Evolutionary conservation across 2,797 vertebrate species (phyloP).

Genomic region (Iguana delicatissima): DNA sequence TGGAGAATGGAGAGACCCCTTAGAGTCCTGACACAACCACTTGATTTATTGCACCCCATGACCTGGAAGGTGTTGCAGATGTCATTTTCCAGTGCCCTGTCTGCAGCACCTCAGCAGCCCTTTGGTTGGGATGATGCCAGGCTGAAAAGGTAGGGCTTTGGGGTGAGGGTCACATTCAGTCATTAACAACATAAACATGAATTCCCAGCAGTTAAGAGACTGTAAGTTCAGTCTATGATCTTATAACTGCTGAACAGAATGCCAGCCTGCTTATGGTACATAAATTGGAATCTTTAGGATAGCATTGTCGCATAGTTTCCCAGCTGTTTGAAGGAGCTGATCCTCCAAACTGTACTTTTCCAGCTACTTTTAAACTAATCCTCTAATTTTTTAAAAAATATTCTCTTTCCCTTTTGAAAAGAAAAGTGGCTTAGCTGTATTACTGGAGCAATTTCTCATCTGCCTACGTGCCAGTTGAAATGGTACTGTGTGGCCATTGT

Average conservation of each 20-base stretch:
- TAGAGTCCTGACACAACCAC: too few relatives aligned
- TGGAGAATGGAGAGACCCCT: too few relatives aligned
- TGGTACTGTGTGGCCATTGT: neutral
- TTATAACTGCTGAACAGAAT: neutral
- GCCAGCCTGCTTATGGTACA: neutral
- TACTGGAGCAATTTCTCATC: conserved; percentile 20
- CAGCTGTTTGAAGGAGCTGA: neutral
- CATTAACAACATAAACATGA: too few relatives aligned
- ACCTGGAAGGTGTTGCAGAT: too few relatives aligned
- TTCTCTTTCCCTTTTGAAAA: conserved; percentile 1
- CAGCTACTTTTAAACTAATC: conserved; percentile 15
- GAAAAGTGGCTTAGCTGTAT: conserved; percentile 2
- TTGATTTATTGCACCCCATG: too few relatives aligned
- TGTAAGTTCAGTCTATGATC: too few relatives aligned
- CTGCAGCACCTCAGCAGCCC: too few relatives aligned
- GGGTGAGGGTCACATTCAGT: too few relatives aligned
- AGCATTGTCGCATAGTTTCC: neutral
- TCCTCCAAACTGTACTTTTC: conserved; percentile 7
- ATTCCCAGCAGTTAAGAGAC: too few relatives aligned
- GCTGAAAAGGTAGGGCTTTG: too few relatives aligned
- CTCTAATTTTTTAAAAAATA: neutral
- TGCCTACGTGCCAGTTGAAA: conserved; percentile 14
- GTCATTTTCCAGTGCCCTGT: too few relatives aligned
- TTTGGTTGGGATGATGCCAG: too few relatives aligned
- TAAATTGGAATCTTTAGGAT: neutral